phyloP scores from a whole-genome alignment of 2,797 vertebrate genomes.

The Pangasius larnaudii region DNA sequence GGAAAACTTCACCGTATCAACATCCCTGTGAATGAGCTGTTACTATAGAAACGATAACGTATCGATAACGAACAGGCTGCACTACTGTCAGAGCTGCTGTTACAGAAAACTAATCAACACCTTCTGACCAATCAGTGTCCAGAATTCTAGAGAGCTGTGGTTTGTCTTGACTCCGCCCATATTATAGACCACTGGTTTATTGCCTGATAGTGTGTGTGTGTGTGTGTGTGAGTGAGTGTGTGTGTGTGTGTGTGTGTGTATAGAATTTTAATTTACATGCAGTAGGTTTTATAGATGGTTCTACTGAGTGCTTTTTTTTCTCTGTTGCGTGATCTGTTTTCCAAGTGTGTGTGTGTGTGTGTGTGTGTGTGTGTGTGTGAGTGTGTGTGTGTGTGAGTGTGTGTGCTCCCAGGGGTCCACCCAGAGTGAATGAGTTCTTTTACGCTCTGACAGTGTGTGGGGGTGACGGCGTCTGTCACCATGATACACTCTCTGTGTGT shows the following conservation, averaged over 20 bases:
- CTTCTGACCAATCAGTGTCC: background rate
- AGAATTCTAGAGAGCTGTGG: background rate
- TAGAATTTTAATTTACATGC: no score
- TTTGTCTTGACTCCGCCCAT: background rate
- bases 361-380: constrained; percentile 12
- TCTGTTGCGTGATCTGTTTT: no score
- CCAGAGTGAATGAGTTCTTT: background rate
- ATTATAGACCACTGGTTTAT: background rate
- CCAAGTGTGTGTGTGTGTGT: background rate
- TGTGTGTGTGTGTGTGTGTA: constrained; percentile 1
- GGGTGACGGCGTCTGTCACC: background rate
- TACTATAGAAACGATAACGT: background rate
- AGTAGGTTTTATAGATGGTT: no score
- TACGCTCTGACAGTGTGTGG: background rate
- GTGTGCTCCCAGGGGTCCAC: background rate
- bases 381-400: constrained; percentile 8
- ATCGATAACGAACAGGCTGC: background rate
- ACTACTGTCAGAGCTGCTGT: no score
- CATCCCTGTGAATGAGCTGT: background rate
- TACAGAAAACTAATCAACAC: background rate
- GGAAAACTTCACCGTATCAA: no score
- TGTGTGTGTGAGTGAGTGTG: no score
- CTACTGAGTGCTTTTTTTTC: no score
- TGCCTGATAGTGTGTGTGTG: background rate
- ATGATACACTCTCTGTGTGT: constrained; percentile 68